Percentiles rank a stretch among this genome's conserved stretches.
Conservation (phyloP, 2,113 vertebrate species). For the Raja brachyura region DNA sequence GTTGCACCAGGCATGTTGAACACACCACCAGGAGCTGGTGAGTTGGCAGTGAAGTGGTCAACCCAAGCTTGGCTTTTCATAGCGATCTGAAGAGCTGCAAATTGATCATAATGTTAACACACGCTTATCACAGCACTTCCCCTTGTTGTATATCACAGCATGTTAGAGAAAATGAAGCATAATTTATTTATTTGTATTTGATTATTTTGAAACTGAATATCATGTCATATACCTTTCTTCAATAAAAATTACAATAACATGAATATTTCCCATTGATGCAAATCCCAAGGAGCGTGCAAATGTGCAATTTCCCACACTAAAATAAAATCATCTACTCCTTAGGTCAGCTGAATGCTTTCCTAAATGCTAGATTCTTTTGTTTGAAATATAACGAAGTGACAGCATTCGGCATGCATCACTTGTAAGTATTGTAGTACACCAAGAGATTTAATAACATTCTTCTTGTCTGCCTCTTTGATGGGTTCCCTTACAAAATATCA, state of each 20-base stretch:
- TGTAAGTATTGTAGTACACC: conserved; percentile 3
- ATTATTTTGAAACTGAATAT: not conserved
- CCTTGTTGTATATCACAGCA: not conserved
- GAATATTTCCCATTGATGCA: not conserved
- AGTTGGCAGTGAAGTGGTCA: not conserved
- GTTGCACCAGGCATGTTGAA: not conserved
- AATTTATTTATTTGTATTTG: not conserved
- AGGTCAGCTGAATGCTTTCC: not conserved
- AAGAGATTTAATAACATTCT: not conserved
- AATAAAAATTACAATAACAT: not conserved
- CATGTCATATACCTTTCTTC: not conserved
- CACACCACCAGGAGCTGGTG: not conserved
- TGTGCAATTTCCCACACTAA: not conserved
- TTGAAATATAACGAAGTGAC: conserved; percentile 8
- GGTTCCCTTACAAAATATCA: not conserved
- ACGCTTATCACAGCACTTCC: not conserved
- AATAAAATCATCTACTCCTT: not conserved
- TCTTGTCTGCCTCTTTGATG: conserved; percentile 17
- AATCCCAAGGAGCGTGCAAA: not conserved
- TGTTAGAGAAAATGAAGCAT: not conserved
- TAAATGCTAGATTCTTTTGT: conserved; percentile 15
- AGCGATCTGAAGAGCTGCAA: not conserved
- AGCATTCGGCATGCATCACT: conserved; percentile 19
- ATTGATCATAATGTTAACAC: not conserved
- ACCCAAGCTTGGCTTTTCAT: not conserved